phyloP scores from a whole-genome alignment of 2,888 invertebrate genomes.

The Phasia obesa region DNA sequence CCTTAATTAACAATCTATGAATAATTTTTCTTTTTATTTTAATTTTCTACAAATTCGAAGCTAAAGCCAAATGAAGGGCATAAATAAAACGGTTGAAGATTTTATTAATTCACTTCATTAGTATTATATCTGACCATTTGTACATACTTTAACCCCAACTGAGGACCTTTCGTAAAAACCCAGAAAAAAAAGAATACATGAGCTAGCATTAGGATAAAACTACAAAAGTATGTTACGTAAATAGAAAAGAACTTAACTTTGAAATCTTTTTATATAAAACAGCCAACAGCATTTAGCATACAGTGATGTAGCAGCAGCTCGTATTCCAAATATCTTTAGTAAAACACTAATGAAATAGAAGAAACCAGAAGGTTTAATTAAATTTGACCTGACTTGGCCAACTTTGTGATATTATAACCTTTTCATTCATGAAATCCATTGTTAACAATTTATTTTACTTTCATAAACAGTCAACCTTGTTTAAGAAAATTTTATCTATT shows the following conservation, averaged over 20 bases:
- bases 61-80: background rate
- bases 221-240: background rate
- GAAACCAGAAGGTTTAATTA: conserved; percentile 37
- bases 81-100: conserved; percentile 35
- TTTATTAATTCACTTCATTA: conserved; percentile 59
- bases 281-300: conserved; percentile 14
- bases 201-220: conserved; percentile 2
- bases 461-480: conserved; percentile 29
- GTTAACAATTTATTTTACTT: conserved; percentile 12
- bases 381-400: conserved; percentile 24
- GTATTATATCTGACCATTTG: conserved; percentile 43
- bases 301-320: conserved; percentile 15
- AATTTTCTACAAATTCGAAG: background rate
- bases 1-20: conserved; percentile 12
- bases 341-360: background rate
- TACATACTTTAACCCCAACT: conserved; percentile 13
- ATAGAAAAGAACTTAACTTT: background rate
- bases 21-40: conserved; percentile 12
- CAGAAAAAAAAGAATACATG: background rate
- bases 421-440: conserved; percentile 6
- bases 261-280: background rate
- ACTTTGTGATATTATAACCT: conserved; percentile 14
- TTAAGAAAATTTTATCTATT: conserved; percentile 23
- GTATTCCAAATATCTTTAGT: conserved; percentile 1
- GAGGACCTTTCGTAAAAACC: conserved; percentile 18